A percentile compares a stretch with the other conserved stretches of the same genome.
phyloP scores from a whole-genome alignment of 92 coral and sea anemone species.

The Heteractis magnifica region DNA sequence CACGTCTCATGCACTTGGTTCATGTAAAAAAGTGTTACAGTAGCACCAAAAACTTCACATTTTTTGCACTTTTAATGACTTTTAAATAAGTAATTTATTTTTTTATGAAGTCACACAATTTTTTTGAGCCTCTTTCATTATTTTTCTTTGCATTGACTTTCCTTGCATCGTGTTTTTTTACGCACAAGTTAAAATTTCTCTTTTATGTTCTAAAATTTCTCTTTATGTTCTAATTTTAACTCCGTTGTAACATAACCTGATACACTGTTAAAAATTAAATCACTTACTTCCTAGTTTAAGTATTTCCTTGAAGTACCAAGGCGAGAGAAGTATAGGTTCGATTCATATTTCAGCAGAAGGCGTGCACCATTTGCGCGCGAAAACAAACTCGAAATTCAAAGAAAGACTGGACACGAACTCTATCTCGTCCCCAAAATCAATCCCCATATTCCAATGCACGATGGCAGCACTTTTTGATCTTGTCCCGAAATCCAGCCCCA shows the following conservation, averaged over 20 bases:
- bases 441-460: no score
- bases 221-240: background rate
- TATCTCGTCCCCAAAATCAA: no score
- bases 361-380: background rate
- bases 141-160: background rate
- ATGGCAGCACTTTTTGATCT: no score
- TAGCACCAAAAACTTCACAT: background rate
- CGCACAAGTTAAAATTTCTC: background rate
- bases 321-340: background rate
- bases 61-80: background rate
- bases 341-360: no score
- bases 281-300: background rate
- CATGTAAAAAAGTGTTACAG: background rate
- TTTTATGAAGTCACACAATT: background rate
- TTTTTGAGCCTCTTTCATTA: background rate
- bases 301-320: constrained; percentile 6
- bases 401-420: no score
- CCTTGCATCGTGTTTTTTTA: background rate
- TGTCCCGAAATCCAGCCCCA: no score
- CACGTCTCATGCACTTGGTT: background rate
- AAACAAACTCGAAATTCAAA: background rate
- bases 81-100: background rate
- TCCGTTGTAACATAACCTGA: background rate
- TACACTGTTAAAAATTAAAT: background rate
- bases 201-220: background rate